phyloP scores from a whole-genome alignment of 2,888 invertebrate species.

The Ornithoptera priamus region DNA sequence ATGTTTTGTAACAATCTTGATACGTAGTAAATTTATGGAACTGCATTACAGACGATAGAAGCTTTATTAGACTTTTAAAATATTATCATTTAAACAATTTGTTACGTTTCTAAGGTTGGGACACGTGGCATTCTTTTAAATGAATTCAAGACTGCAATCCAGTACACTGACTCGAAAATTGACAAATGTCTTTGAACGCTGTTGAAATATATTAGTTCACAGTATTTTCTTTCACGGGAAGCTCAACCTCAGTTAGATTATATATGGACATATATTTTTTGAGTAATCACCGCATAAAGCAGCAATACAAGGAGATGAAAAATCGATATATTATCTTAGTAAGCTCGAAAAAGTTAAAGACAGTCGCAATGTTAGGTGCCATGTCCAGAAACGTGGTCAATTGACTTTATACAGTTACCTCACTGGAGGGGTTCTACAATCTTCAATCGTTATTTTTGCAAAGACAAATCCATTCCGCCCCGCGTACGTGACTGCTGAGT shows the following conservation, averaged over 20 bases:
- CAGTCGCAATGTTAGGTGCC: not conserved
- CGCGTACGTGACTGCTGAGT: slow-evolving; percentile 75
- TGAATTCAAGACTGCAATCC: too few relatives aligned
- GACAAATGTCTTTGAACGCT: too few relatives aligned
- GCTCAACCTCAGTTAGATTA: too few relatives aligned
- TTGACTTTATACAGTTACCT: not conserved
- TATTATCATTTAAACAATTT: too few relatives aligned
- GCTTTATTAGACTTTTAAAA: not conserved
- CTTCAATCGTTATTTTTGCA: slow-evolving; percentile 77
- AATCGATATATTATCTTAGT: not conserved
- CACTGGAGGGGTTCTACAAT: slow-evolving; percentile 52
- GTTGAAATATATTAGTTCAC: too few relatives aligned
- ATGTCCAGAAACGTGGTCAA: not conserved
- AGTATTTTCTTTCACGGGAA: too few relatives aligned
- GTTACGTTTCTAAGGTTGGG: too few relatives aligned
- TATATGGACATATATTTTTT: too few relatives aligned
- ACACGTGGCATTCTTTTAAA: too few relatives aligned
- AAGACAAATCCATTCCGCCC: slow-evolving; percentile 78
- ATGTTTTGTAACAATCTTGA: slow-evolving; percentile 23
- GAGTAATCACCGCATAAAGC: too few relatives aligned
- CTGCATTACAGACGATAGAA: not conserved
- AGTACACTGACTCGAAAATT: too few relatives aligned
- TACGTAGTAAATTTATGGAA: slow-evolving; percentile 7
- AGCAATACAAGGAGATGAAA: too few relatives aligned
- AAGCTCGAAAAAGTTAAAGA: not conserved